A percentile compares a stretch with the other conserved stretches of the same genome.
These are phyloP conservation scores for Cotesia typhae DNA, from an alignment of 1,140 invertebrate genomes.

Conservation along the genomic window DNA sequence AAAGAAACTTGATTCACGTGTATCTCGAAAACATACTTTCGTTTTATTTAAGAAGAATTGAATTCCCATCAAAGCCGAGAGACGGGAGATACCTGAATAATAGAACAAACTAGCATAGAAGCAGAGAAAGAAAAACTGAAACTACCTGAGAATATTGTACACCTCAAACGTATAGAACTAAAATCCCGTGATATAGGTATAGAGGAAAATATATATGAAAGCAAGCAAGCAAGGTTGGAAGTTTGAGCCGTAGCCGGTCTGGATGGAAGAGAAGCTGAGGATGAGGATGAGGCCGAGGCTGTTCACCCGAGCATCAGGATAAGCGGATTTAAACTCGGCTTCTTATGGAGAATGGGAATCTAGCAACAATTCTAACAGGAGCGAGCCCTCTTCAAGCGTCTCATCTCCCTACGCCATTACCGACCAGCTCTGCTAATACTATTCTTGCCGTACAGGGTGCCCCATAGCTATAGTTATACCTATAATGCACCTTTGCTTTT, in stretches of 20 bases:
- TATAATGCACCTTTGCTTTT: background rate
- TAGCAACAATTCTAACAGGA: constrained; percentile 1
- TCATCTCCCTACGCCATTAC: constrained; percentile 4
- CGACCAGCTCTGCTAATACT: no score
- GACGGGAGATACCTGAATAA: background rate
- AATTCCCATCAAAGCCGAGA: constrained; percentile 4
- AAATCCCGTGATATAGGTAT: constrained; percentile 31
- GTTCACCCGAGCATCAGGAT: constrained; percentile 25
- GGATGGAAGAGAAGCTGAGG: background rate
- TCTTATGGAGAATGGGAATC: constrained; percentile 28
- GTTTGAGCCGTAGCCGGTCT: no score
- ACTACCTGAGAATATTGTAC: constrained; percentile 21
- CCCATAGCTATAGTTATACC: no score
- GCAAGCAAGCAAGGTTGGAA: no score
- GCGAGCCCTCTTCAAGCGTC: background rate
- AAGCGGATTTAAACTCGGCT: constrained; percentile 36
- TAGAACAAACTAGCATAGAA: background rate
- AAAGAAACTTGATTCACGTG: constrained; percentile 34
- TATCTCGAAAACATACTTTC: constrained; percentile 35
- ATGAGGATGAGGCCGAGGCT: constrained; percentile 9
- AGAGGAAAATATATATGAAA: background rate
- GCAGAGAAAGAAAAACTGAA: background rate
- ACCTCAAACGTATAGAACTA: constrained; percentile 19
- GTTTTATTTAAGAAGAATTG: constrained; percentile 24
- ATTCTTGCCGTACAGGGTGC: no score